Percentiles rank a stretch among this genome's conserved stretches.
Evolutionary conservation across 2,113 vertebrate genomes (phyloP).

Genomic region (Malurus elegans): DNA sequence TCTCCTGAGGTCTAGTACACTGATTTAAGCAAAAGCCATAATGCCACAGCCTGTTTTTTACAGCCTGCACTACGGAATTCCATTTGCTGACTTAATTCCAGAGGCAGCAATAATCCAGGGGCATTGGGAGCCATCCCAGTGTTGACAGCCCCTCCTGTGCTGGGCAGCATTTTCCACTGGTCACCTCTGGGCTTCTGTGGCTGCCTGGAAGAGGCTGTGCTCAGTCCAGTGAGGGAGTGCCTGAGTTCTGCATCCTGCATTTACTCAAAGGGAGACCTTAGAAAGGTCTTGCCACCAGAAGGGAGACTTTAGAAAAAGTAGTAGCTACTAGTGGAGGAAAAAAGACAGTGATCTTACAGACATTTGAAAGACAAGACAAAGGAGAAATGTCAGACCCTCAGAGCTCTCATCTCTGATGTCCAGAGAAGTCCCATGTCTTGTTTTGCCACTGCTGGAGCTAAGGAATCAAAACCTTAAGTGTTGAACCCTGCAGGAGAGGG

Average conservation of each 20-base stretch:
- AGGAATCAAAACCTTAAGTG: neutral
- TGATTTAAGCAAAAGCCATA: neutral
- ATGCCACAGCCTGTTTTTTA: neutral
- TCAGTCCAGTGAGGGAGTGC: fast-evolving
- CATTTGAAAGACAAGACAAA: neutral
- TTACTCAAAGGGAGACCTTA: neutral
- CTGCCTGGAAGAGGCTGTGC: neutral
- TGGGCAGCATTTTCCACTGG: neutral
- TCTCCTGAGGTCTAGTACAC: neutral
- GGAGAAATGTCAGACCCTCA: neutral
- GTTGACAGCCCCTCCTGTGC: neutral
- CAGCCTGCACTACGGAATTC: neutral
- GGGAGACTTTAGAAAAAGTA: neutral
- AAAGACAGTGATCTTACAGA: neutral
- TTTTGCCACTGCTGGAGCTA: neutral
- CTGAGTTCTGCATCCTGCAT: neutral
- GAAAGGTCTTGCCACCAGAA: neutral
- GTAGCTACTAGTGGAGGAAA: neutral
- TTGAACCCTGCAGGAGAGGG: neutral
- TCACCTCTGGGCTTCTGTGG: neutral
- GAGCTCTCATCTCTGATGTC: neutral
- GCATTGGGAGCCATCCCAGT: neutral
- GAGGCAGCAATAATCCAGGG: neutral
- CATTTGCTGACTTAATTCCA: neutral
- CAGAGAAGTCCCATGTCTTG: neutral